These are phyloP conservation scores for Sebastes ruberrimus DNA, from an alignment of 2,797 vertebrate species.

Conservation along the genomic window DNA sequence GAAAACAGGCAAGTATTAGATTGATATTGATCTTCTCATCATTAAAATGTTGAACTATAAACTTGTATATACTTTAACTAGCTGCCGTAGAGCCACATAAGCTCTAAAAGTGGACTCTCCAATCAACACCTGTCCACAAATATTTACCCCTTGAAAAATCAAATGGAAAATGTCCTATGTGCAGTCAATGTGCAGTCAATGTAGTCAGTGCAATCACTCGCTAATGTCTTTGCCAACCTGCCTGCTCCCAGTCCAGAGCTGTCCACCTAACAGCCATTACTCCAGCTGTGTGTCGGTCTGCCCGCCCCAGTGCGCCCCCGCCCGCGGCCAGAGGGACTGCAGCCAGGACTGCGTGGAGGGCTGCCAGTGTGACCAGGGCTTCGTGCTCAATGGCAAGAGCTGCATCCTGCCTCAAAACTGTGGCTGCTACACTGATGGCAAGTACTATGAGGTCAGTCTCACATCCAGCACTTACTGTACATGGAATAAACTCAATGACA, in stretches of 20 bases:
- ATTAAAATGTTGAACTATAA: background rate
- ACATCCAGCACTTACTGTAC: background rate
- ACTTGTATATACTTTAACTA: background rate
- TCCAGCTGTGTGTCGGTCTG: constrained; percentile 93
- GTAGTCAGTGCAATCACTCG: background rate
- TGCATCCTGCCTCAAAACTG: constrained; percentile 96
- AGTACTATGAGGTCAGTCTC: constrained; percentile 92
- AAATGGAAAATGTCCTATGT: background rate
- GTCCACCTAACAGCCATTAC: constrained; percentile 95
- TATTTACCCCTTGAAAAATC: background rate
- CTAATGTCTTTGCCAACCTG: constrained; percentile 47
- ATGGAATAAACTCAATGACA: background rate
- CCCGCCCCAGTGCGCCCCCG: constrained; percentile 94
- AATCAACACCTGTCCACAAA: background rate
- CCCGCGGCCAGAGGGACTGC: constrained; percentile 93
- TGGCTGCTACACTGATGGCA: constrained; percentile 95
- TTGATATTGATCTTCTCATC: too few species aligned
- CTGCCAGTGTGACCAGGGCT: constrained; percentile 95
- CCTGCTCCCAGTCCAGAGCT: constrained; percentile 86
- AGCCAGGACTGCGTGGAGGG: constrained; percentile 96
- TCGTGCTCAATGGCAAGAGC: constrained; percentile 93
- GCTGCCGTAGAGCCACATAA: background rate
- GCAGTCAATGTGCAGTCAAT: background rate
- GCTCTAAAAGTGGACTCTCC: background rate
- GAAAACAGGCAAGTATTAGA: too few species aligned